Evolutionary conservation across 35 echinoderm and acorn worm species (phyloP), one percentile per base, ranked within the genome.

Genomic region (Lytechinus variegatus): DNA sequence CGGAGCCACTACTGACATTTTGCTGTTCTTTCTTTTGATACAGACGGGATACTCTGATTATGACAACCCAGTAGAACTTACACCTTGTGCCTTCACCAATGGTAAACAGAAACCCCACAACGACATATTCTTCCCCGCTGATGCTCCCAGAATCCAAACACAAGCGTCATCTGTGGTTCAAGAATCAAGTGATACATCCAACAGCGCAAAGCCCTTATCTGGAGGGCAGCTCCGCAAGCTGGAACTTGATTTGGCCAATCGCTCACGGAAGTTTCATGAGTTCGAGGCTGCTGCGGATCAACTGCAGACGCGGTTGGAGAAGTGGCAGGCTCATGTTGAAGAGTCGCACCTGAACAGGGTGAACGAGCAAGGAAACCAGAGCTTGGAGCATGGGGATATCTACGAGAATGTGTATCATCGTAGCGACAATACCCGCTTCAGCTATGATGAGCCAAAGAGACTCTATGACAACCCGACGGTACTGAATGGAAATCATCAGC

Each of bases 161-260:
- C 29, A 4, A 52, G 88, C 52, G 28, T 3, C 28, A 28, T 44
- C 52, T 54, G 29, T 52, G 13, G 28, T 54, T 10, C 12, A 24
- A 57, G 92, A 93, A 4, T 54, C n/a, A 10, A 93, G 54, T 9
- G 53, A 55, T 54, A 4, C 55, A 21, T 33, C 52, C 54, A 93
- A 9, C 92, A 24, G 52, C 28, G 10, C 29, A 5, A 57, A 54
- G 24, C 92, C 52, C 13, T 19, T 27, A 1, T 55, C 52, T 54
- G 55, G 53, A 54, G 92, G 92, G 27, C 92, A 93, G 92, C 92
- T 93, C 27, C 92, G 92, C 3, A 93, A 93, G 54, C 53, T 93
- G n/a, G 92, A 93, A 57, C 92, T 93, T 28, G 92, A 93, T 54
- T 54, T 93, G 2, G 92, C 54, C 14, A 93, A 93, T 24, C 52